Conservation (phyloP, 2,888 invertebrate genomes). For the Acanthococcus lagerstroemiae region DNA sequence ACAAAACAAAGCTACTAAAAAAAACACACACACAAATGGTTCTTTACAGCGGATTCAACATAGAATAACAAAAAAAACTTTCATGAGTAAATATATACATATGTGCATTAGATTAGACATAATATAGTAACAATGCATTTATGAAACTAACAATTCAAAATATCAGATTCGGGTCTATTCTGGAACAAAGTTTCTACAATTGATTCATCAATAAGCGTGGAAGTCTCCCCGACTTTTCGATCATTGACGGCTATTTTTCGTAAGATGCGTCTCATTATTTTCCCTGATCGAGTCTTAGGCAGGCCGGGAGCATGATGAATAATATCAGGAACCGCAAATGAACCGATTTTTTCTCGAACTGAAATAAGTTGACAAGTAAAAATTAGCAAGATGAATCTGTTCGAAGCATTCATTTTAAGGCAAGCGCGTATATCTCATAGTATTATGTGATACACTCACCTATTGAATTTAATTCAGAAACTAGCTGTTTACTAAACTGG, state of each 20-base stretch:
- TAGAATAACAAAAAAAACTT: too few relatives aligned
- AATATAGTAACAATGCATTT: too few relatives aligned
- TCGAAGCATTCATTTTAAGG: too few relatives aligned
- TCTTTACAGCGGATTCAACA: too few relatives aligned
- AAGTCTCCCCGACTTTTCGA: slow-evolving; percentile 79
- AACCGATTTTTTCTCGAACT: slow-evolving; percentile 85
- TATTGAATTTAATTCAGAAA: slow-evolving; percentile 58
- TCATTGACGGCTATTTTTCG: slow-evolving; percentile 88
- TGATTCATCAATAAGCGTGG: slow-evolving; percentile 86
- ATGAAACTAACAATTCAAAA: too few relatives aligned
- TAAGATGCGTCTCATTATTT: slow-evolving; percentile 92
- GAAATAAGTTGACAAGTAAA: slow-evolving; percentile 38
- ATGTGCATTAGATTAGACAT: too few relatives aligned
- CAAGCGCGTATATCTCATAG: too few relatives aligned
- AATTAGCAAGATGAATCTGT: too few relatives aligned
- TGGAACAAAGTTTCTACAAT: slow-evolving; percentile 72
- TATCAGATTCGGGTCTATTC: slow-evolving; percentile 52
- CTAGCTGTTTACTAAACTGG: slow-evolving; percentile 57
- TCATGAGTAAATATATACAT: too few relatives aligned
- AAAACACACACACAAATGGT: too few relatives aligned
- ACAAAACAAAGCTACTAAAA: too few relatives aligned
- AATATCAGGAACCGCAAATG: slow-evolving; percentile 90
- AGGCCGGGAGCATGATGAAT: slow-evolving; percentile 88
- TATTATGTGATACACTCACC: too few relatives aligned
- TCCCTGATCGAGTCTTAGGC: slow-evolving; percentile 95